Conservation (phyloP, 2,113 vertebrate species). For the Oncorhynchus mykiss region DNA sequence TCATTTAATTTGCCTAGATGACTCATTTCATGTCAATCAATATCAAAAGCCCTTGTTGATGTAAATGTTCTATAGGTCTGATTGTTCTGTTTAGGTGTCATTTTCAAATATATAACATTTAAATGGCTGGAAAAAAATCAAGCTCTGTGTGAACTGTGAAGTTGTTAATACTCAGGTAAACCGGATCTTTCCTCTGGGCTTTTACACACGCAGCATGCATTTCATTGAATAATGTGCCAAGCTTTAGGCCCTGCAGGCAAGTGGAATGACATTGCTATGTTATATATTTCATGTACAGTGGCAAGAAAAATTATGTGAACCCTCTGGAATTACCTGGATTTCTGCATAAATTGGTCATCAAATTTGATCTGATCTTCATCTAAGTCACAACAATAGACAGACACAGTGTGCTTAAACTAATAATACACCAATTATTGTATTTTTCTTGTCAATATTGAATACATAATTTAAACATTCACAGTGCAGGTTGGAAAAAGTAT, state of each 20-base stretch:
- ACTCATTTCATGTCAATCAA: slow-evolving; percentile 3
- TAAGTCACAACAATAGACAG: too few species aligned
- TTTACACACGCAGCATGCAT: neutral
- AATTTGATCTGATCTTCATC: too few species aligned
- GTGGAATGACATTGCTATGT: slow-evolving; percentile 35
- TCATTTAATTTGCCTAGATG: slow-evolving; percentile 24
- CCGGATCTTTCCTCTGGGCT: slow-evolving; percentile 7
- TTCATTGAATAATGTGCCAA: slow-evolving; percentile 19
- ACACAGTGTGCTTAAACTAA: too few species aligned
- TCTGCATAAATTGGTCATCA: too few species aligned
- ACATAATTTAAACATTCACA: too few species aligned
- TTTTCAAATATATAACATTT: neutral
- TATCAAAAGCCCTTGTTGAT: slow-evolving; percentile 7
- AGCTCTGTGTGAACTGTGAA: slow-evolving; percentile 11
- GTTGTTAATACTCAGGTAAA: slow-evolving; percentile 8
- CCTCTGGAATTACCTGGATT: too few species aligned
- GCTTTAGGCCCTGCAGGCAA: slow-evolving; percentile 33
- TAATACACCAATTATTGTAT: too few species aligned
- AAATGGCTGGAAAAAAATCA: neutral
- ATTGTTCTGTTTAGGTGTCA: neutral
- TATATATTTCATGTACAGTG: slow-evolving; percentile 24
- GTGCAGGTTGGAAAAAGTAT: too few species aligned
- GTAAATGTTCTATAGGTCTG: neutral
- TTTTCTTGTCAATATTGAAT: too few species aligned
- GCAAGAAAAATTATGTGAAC: too few species aligned